Evolutionary conservation across 2,113 vertebrate species (phyloP).

Genomic region (Clinocottus analis): DNA sequence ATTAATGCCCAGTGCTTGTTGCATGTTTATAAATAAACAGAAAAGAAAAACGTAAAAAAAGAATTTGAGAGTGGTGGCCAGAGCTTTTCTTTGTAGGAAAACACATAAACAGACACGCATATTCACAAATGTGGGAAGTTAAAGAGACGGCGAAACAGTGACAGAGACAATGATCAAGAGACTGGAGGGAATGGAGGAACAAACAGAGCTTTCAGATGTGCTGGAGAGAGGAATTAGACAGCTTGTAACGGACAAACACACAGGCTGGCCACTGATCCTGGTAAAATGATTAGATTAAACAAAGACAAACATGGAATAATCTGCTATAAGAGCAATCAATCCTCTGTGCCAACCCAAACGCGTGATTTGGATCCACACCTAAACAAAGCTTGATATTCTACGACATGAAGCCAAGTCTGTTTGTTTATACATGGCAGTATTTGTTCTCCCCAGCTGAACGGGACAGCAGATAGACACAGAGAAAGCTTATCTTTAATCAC

Average conservation of each 20-base stretch:
- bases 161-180: conserved; percentile 48
- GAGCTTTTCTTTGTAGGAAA: background rate
- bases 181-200: conserved; percentile 41
- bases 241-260: conserved; percentile 78
- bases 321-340: conserved; percentile 78
- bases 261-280: conserved; percentile 78
- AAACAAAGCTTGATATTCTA: conserved; percentile 70
- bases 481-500: conserved; percentile 61
- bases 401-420: conserved; percentile 70
- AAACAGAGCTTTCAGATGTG: conserved; percentile 61
- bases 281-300: conserved; percentile 82
- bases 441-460: conserved; percentile 62
- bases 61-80: background rate
- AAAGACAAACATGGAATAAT: conserved; percentile 81
- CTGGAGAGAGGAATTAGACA: conserved; percentile 75
- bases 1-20: conserved; percentile 27
- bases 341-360: conserved; percentile 73
- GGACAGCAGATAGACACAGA: conserved; percentile 58
- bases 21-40: conserved; percentile 3
- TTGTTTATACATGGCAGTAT: conserved; percentile 68
- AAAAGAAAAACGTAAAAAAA: background rate
- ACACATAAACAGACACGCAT: conserved; percentile 24
- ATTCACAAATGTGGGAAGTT: conserved; percentile 43
- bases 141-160: conserved; percentile 55
- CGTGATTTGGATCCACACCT: conserved; percentile 73